Conservation (phyloP, 1,140 invertebrate genomes). For the Zaprionus capensis region DNA sequence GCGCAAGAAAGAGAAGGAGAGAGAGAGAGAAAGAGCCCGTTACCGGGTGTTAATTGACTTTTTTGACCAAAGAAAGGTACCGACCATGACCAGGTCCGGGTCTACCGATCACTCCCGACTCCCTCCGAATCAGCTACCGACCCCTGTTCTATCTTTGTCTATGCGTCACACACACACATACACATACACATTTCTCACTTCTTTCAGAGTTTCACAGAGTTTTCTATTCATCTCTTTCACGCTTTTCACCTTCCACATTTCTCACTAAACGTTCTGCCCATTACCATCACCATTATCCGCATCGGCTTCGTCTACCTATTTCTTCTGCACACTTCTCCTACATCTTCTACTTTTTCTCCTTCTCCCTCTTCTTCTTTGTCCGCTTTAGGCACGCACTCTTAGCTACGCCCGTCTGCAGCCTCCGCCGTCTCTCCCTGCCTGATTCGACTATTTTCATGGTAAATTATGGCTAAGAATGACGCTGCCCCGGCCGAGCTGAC, state of each 20-base stretch:
- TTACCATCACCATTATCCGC: constrained; percentile 49
- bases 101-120: not conserved
- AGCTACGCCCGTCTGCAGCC: constrained; percentile 7
- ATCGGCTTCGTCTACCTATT: constrained; percentile 23
- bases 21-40: constrained; percentile 27
- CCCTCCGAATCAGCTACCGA: constrained; percentile 1
- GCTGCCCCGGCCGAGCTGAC: constrained; percentile 39
- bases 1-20: constrained; percentile 43
- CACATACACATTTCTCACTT: constrained; percentile 45
- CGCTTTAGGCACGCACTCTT: constrained; percentile 49
- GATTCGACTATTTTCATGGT: constrained; percentile 52
- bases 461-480: constrained; percentile 58
- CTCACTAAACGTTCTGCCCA: constrained; percentile 53
- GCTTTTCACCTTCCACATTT: constrained; percentile 25
- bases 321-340: not conserved
- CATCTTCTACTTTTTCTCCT: constrained; percentile 5
- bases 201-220: constrained; percentile 14
- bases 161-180: constrained; percentile 23
- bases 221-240: constrained; percentile 21
- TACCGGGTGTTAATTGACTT: constrained; percentile 48
- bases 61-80: constrained; percentile 43
- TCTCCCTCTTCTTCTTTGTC: constrained; percentile 6
- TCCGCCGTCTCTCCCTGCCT: constrained; percentile 6
- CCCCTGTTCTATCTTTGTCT: constrained; percentile 24
- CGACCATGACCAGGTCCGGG: constrained; percentile 31